Percentiles rank a stretch among this genome's conserved stretches.
Evolutionary conservation across 2,113 vertebrate species (phyloP).

Genomic region (Oreochromis tanganicae): DNA sequence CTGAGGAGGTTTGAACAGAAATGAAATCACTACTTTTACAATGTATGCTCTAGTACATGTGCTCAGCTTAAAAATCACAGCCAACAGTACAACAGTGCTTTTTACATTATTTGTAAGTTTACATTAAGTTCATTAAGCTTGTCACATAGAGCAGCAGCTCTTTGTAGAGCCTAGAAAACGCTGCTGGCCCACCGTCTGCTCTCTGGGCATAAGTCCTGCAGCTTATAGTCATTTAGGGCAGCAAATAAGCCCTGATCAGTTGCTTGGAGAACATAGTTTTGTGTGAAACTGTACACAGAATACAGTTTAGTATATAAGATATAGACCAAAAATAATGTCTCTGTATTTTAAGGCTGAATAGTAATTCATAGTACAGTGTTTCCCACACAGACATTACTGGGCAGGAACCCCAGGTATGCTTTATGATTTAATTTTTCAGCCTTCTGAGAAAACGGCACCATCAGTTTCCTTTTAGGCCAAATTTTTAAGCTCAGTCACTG

Average conservation of each 20-base stretch:
- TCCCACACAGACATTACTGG: background rate
- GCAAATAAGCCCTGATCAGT: no score
- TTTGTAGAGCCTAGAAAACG: background rate
- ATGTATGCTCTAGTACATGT: background rate
- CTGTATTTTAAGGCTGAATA: background rate
- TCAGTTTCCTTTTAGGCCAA: background rate
- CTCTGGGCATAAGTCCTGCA: background rate
- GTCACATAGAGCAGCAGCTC: background rate
- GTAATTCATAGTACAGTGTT: fast-evolving
- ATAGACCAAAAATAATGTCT: background rate
- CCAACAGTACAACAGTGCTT: background rate
- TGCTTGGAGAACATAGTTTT: fast-evolving
- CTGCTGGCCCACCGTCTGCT: background rate
- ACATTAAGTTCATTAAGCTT: background rate
- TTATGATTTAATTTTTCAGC: background rate
- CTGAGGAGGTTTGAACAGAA: background rate
- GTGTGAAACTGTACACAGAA: background rate
- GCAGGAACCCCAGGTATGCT: background rate
- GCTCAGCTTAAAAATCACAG: background rate
- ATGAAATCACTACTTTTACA: background rate
- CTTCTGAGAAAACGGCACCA: background rate
- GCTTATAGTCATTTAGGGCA: background rate
- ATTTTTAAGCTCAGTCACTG: background rate
- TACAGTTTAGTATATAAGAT: background rate
- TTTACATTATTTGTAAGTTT: background rate